phyloP scores from a whole-genome alignment of 2,888 invertebrate species.

The Aporophyla nigra region DNA sequence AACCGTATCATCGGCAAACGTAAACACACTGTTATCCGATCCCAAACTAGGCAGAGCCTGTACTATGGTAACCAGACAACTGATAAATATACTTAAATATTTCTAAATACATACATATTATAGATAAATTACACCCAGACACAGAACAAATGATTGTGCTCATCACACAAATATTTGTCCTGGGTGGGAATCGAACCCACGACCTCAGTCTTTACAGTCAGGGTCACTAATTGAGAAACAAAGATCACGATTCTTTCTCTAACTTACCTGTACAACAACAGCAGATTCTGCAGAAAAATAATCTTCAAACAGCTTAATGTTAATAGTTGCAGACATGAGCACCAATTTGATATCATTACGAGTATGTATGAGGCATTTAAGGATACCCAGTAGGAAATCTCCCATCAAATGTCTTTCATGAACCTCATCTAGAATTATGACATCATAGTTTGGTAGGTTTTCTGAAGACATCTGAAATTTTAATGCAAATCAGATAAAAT shows the following conservation, averaged over 20 bases:
- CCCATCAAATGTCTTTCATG: slow-evolving; percentile 99
- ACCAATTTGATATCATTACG: slow-evolving; percentile 96
- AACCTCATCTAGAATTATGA: slow-evolving; percentile 98
- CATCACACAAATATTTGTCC: too few relatives aligned
- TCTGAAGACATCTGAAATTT: slow-evolving; percentile 95
- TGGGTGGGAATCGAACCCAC: too few relatives aligned
- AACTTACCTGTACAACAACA: slow-evolving; percentile 94
- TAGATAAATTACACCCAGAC: too few relatives aligned
- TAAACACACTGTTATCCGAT: too few relatives aligned
- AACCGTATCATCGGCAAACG: too few relatives aligned
- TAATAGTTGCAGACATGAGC: slow-evolving; percentile 99
- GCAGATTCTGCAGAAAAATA: slow-evolving; percentile 96
- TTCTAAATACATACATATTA: too few relatives aligned
- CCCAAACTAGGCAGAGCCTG: too few relatives aligned
- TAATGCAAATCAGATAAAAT: slow-evolving; percentile 24
- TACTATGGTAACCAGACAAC: too few relatives aligned
- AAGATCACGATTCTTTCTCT: background rate
- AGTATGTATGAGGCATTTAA: slow-evolving; percentile 97
- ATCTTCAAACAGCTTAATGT: slow-evolving; percentile 97
- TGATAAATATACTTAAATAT: too few relatives aligned
- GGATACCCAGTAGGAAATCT: slow-evolving; percentile 97
- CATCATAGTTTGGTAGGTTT: slow-evolving; percentile 96
- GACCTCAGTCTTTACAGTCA: too few relatives aligned
- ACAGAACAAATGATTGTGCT: too few relatives aligned
- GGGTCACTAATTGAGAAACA: background rate